Evolutionary conservation across 2,797 vertebrate genomes (phyloP).

Genomic region (Microctenopoma stevenorrisi): DNA sequence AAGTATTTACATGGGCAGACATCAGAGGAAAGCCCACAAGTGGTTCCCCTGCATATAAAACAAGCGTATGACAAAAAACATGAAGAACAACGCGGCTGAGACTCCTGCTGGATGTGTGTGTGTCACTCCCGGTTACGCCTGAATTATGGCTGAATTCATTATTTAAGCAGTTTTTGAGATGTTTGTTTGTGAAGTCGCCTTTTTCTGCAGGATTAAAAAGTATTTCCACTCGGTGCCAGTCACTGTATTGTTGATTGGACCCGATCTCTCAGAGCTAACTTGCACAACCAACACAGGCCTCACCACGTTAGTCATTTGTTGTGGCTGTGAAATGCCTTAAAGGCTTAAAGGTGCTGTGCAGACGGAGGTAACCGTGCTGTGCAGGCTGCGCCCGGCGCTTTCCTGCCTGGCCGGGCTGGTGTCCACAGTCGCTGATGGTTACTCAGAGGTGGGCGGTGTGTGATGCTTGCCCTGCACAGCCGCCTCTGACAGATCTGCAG

Average conservation of each 20-base stretch:
- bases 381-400: slow-evolving; percentile 21
- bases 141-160: not conserved
- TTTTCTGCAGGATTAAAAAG: no score
- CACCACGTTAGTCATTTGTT: not conserved
- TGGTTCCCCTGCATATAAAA: not conserved
- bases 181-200: not conserved
- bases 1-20: slow-evolving; percentile 29
- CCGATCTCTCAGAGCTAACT: no score
- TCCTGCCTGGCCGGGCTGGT: slow-evolving; percentile 28
- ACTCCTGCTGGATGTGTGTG: not conserved
- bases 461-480: slow-evolving; percentile 52
- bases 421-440: slow-evolving; percentile 47
- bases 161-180: not conserved
- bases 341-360: not conserved
- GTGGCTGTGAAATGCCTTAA: not conserved
- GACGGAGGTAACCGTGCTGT: slow-evolving; percentile 25
- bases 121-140: not conserved
- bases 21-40: slow-evolving; percentile 18
- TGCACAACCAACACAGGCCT: no score
- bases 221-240: no score
- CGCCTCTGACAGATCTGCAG: slow-evolving; percentile 64
- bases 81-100: not conserved
- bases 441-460: slow-evolving; percentile 56
- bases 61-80: not conserved
- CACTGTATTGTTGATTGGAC: no score